Conservation (phyloP, 2,113 vertebrate species). For the Hylia prasina region DNA sequence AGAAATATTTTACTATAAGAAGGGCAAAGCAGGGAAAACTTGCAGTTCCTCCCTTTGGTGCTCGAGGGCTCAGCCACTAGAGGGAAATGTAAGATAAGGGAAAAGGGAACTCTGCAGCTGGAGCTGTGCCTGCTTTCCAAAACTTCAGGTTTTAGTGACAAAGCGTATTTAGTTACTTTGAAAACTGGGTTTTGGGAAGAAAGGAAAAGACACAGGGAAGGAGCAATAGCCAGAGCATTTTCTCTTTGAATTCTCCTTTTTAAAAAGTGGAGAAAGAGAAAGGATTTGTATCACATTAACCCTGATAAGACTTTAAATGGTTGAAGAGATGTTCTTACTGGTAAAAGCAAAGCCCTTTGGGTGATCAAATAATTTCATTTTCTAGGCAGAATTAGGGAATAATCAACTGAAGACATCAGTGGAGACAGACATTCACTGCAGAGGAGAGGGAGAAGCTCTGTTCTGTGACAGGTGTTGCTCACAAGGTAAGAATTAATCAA, state of each 20-base stretch:
- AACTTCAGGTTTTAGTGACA: not conserved
- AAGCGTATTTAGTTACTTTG: not conserved
- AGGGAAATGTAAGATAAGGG: slow-evolving; percentile 26
- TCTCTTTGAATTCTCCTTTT: not conserved
- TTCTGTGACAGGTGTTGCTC: not conserved
- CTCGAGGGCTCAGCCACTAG: slow-evolving; percentile 30
- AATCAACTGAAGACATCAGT: not conserved
- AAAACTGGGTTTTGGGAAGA: not conserved
- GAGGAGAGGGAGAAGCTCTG: not conserved
- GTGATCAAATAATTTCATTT: not conserved
- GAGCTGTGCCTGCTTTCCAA: not conserved
- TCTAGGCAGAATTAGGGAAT: not conserved
- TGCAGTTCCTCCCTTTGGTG: not conserved
- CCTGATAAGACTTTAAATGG: not conserved
- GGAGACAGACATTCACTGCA: not conserved
- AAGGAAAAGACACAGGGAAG: not conserved
- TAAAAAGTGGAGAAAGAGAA: not conserved
- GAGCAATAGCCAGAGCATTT: not conserved
- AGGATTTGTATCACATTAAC: not conserved
- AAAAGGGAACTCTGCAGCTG: not conserved
- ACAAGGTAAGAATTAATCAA: not conserved
- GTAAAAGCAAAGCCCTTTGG: not conserved
- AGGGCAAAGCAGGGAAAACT: not conserved
- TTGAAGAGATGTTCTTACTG: not conserved
- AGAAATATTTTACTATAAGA: not conserved